Evolutionary conservation across 2,888 invertebrate genomes (phyloP).

Genomic region (Linnaemya vulpina): DNA sequence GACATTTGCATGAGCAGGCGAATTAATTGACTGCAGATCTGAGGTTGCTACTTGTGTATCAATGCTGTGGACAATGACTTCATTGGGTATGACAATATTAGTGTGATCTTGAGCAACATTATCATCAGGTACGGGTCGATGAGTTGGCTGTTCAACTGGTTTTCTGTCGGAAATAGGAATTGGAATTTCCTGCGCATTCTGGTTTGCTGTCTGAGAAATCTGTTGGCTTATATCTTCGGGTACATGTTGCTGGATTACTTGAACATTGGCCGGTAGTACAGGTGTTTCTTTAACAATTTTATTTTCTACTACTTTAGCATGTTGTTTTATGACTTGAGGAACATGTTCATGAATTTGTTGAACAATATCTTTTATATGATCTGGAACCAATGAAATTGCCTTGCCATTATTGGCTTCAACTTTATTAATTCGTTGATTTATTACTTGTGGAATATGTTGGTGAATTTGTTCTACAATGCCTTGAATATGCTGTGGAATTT

Average conservation of each 20-base stretch:
- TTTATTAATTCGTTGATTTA: slow-evolving; percentile 53
- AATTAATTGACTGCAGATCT: slow-evolving; percentile 2
- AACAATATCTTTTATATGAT: slow-evolving; percentile 28
- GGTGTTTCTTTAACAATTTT: slow-evolving; percentile 53
- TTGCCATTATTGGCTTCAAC: not conserved
- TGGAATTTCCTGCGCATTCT: not conserved
- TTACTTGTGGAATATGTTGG: slow-evolving; percentile 66
- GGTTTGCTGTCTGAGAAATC: slow-evolving; percentile 17
- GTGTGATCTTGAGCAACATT: slow-evolving; percentile 13
- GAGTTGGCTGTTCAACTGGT: not conserved
- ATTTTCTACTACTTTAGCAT: slow-evolving; percentile 41
- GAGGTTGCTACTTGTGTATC: not conserved
- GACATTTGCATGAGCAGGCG: not conserved
- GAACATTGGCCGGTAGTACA: slow-evolving; percentile 32
- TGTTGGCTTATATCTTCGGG: slow-evolving; percentile 38
- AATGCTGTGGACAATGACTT: not conserved
- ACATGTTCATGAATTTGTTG: slow-evolving; percentile 61
- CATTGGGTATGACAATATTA: not conserved
- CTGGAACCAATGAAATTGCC: not conserved
- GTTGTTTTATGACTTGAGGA: slow-evolving; percentile 50
- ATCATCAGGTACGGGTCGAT: slow-evolving; percentile 7
- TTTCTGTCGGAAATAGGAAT: not conserved
- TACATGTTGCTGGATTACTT: slow-evolving; percentile 68
- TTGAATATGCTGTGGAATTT: not conserved
- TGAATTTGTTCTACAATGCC: slow-evolving; percentile 41